These are phyloP conservation scores for Agonopterix heracliana DNA, from an alignment of 2,888 invertebrate species.

Conservation along the genomic window DNA sequence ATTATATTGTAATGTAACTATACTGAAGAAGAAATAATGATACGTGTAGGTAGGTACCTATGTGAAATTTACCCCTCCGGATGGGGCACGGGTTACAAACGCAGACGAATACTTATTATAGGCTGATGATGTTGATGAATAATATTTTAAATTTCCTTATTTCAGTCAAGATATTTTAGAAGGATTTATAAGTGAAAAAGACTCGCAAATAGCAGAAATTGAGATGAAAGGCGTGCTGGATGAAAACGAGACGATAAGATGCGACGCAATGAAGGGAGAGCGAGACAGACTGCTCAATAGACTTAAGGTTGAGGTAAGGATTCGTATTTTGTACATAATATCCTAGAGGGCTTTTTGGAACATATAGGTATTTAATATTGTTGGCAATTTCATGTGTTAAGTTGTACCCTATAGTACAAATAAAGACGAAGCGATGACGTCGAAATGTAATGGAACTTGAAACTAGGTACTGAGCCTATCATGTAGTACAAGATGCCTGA, in stretches of 20 bases:
- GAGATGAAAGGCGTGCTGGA: constrained; percentile 84
- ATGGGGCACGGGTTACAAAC: too few species aligned
- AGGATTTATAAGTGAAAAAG: constrained; percentile 90
- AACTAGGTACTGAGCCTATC: too few species aligned
- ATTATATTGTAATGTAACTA: too few species aligned
- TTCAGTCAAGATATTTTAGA: constrained; percentile 89
- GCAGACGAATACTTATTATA: too few species aligned
- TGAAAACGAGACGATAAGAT: constrained; percentile 79
- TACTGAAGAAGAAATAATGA: too few species aligned
- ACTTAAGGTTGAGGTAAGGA: constrained; percentile 80
- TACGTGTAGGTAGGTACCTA: too few species aligned
- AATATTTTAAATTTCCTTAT: neutral
- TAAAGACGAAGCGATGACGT: too few species aligned
- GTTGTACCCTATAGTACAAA: too few species aligned
- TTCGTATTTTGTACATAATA: neutral
- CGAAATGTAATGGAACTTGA: too few species aligned
- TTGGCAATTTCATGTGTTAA: too few species aligned
- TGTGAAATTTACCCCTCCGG: too few species aligned
- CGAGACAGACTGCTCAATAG: constrained; percentile 82
- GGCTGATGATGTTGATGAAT: neutral
- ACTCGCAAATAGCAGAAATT: constrained; percentile 88
- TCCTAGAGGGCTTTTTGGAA: constrained; percentile 1
- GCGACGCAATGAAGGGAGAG: constrained; percentile 81
- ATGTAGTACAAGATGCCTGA: too few species aligned
- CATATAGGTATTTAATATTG: neutral